phyloP scores from a whole-genome alignment of 2,888 invertebrate species.

The Julus scanicus region DNA sequence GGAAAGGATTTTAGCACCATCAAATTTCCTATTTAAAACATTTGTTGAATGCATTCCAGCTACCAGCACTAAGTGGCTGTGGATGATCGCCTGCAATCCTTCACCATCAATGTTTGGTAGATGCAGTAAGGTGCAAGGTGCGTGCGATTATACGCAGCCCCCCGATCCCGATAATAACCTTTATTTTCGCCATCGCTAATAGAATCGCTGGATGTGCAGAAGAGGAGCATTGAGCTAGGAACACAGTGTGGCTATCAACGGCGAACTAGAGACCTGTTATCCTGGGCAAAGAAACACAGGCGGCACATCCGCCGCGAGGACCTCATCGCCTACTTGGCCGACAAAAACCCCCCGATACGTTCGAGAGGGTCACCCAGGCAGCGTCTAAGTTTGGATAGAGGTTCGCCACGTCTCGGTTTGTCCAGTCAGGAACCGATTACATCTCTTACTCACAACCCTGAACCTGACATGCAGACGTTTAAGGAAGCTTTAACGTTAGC shows the following conservation, averaged over 20 bases:
- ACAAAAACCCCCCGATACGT: conserved; percentile 72
- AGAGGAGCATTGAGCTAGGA: conserved; percentile 76
- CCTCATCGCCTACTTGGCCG: conserved; percentile 79
- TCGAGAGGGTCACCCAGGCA: conserved; percentile 59
- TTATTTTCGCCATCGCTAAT: conserved; percentile 59
- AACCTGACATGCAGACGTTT: conserved; percentile 78
- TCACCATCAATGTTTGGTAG: not conserved
- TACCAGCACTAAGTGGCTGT: not conserved
- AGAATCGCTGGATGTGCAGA: conserved; percentile 80
- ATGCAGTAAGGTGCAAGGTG: not conserved
- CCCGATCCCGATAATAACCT: not conserved
- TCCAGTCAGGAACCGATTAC: conserved; percentile 55
- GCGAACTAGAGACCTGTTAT: conserved; percentile 78
- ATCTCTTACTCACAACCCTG: conserved; percentile 62
- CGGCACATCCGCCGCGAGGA: conserved; percentile 79
- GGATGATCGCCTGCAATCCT: not conserved
- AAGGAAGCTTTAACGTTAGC: conserved; percentile 78
- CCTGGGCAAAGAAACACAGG: conserved; percentile 78
- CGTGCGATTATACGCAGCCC: not conserved
- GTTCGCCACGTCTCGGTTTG: conserved; percentile 36
- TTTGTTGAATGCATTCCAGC: too few species aligned
- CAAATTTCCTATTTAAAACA: too few species aligned
- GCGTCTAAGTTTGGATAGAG: conserved; percentile 56
- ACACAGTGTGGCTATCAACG: conserved; percentile 79
- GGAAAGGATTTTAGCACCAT: too few species aligned